Percentiles rank a stretch among this genome's conserved stretches.
phyloP scores from a whole-genome alignment of 1,140 invertebrate genomes.

The Drosophila novamexicana region DNA sequence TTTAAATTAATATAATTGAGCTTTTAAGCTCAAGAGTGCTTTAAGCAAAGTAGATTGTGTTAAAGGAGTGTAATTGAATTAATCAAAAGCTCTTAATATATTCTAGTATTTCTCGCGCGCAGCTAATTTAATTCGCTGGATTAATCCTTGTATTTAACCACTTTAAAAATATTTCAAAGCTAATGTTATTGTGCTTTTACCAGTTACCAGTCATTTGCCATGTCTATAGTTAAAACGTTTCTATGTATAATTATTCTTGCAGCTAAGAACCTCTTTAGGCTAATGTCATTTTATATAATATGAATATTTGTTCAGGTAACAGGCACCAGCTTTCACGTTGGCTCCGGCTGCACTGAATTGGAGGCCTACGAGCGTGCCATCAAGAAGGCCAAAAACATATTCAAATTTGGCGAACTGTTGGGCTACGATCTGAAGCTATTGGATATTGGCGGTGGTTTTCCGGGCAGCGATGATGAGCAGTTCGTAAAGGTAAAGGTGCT shows the following conservation, averaged over 20 bases:
- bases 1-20: too few species aligned
- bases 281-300: neutral
- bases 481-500: constrained; percentile 86
- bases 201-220: too few species aligned
- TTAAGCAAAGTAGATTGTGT: too few species aligned
- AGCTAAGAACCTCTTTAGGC: constrained; percentile 5
- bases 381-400: constrained; percentile 87
- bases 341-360: constrained; percentile 92
- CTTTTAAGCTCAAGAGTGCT: too few species aligned
- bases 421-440: constrained; percentile 90
- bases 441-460: constrained; percentile 95
- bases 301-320: constrained; percentile 46
- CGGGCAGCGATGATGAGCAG: constrained; percentile 88
- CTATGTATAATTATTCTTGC: neutral
- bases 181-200: too few species aligned
- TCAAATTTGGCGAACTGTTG: constrained; percentile 88
- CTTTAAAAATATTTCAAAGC: too few species aligned
- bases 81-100: too few species aligned
- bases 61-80: too few species aligned
- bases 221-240: too few species aligned
- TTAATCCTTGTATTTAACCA: too few species aligned
- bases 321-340: constrained; percentile 95
- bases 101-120: too few species aligned
- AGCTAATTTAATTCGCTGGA: too few species aligned
- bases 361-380: constrained; percentile 92